Percentiles rank a stretch among this genome's conserved stretches.
These are phyloP conservation scores for Busseola fusca DNA, from an alignment of 2,888 invertebrate genomes.

Conservation along the genomic window DNA sequence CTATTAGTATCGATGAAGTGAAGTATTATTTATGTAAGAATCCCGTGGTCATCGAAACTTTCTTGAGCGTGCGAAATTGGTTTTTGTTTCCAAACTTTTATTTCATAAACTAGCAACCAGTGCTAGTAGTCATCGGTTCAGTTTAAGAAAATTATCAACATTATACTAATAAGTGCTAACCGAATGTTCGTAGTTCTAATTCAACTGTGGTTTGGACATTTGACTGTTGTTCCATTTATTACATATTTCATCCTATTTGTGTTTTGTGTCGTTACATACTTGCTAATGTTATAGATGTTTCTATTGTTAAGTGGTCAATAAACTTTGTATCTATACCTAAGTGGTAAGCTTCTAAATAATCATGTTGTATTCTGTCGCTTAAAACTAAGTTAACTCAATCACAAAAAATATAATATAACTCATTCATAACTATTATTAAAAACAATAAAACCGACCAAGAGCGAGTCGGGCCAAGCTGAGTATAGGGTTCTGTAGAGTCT, in stretches of 20 bases:
- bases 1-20: constrained; percentile 64
- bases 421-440: neutral
- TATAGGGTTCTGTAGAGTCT: too few relatives aligned
- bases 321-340: neutral
- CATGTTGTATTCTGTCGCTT: neutral
- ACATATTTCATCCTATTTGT: neutral
- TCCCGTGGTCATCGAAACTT: neutral
- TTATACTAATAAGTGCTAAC: neutral
- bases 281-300: neutral
- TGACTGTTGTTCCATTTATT: neutral
- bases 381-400: too few relatives aligned
- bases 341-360: neutral
- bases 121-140: neutral
- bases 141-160: constrained; percentile 9
- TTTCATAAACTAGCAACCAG: neutral
- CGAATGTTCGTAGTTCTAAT: neutral
- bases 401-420: neutral
- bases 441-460: too few relatives aligned
- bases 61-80: neutral
- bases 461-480: too few relatives aligned
- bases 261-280: neutral
- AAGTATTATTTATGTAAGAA: constrained; percentile 7
- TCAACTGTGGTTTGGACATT: neutral
- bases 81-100: neutral
- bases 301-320: neutral